phyloP scores from a whole-genome alignment of 2,113 vertebrate genomes.

The Apteryx owenii region DNA sequence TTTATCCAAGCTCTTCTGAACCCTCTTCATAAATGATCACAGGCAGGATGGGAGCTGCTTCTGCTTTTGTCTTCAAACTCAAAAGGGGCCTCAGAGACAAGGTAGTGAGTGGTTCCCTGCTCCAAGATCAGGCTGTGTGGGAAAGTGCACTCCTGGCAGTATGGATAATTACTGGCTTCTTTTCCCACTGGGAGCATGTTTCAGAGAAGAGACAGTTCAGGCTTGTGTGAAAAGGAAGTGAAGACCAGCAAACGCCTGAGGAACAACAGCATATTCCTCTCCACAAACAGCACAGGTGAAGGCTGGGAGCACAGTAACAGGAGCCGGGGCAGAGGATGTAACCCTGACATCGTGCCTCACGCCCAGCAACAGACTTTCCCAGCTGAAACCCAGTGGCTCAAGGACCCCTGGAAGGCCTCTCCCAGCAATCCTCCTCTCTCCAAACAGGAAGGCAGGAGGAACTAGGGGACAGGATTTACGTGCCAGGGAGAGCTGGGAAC shows the following conservation, averaged over 20 bases:
- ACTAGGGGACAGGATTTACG: slow-evolving; percentile 72
- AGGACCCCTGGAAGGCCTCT: slow-evolving; percentile 57
- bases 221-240: slow-evolving; percentile 39
- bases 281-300: slow-evolving; percentile 49
- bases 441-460: slow-evolving; percentile 72
- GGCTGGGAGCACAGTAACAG: slow-evolving; percentile 11
- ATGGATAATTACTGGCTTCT: neutral
- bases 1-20: neutral
- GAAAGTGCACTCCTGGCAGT: neutral
- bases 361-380: slow-evolving; percentile 41
- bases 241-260: neutral
- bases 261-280: neutral
- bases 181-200: neutral
- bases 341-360: slow-evolving; percentile 48
- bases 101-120: neutral
- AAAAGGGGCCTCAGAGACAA: neutral
- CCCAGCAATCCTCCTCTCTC: slow-evolving; percentile 48
- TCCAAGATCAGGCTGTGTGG: neutral
- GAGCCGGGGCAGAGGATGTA: slow-evolving; percentile 30
- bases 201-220: neutral
- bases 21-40: neutral
- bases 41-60: neutral
- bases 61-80: neutral
- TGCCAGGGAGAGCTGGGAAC: slow-evolving; percentile 69
- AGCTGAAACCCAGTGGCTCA: slow-evolving; percentile 54